phyloP scores from a whole-genome alignment of 2,113 vertebrate genomes.

The Heptranchias perlo region DNA sequence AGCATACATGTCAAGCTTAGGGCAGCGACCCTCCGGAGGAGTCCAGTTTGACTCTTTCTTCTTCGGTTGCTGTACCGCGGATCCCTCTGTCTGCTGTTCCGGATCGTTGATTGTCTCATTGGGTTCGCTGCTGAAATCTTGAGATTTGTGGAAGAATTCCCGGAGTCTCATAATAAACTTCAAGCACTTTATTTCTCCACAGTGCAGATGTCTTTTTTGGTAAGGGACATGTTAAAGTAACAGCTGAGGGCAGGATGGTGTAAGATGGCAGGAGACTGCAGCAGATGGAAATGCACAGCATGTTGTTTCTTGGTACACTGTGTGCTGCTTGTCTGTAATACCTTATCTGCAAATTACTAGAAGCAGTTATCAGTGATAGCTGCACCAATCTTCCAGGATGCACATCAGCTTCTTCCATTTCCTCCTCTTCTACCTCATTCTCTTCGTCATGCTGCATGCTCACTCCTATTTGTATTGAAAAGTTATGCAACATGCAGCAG shows the following conservation, averaged over 20 bases:
- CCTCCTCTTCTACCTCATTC: background rate
- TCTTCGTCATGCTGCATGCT: background rate
- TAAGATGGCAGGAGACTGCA: background rate
- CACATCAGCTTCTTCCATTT: background rate
- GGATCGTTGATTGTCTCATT: too few species aligned
- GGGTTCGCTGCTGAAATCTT: too few species aligned
- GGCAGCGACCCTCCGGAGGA: too few species aligned
- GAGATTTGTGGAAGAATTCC: too few species aligned
- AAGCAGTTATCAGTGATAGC: background rate
- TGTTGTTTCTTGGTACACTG: background rate
- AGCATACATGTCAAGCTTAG: too few species aligned
- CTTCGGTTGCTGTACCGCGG: too few species aligned
- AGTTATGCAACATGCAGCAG: background rate
- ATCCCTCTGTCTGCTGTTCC: too few species aligned
- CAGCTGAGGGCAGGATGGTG: background rate
- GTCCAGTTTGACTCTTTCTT: too few species aligned
- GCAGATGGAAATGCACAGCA: conserved; percentile 18
- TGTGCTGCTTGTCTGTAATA: background rate
- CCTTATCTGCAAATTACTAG: background rate
- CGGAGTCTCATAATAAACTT: too few species aligned
- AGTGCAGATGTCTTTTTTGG: background rate
- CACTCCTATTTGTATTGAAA: background rate
- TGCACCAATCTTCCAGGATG: background rate
- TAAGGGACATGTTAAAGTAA: background rate
- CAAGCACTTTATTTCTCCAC: too few species aligned